Evolutionary conservation across 2,888 invertebrate genomes (phyloP).

Genomic region (Psylliodes chrysocephalus): DNA sequence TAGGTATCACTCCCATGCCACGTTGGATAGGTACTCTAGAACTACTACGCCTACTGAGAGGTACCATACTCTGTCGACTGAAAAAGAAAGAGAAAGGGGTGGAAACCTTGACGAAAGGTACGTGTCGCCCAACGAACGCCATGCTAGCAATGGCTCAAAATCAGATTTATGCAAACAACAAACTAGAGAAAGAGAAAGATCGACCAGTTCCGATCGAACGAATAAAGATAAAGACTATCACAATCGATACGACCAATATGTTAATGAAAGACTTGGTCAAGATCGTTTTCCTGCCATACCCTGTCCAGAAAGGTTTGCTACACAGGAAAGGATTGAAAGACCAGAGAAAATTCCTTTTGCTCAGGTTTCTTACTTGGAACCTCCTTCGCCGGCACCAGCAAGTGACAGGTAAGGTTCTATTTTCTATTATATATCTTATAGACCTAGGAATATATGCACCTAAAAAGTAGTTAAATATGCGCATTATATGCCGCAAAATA

Average conservation of each 20-base stretch:
- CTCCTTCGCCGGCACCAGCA: slow-evolving; percentile 69
- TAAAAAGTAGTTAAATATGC: neutral
- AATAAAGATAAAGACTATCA: slow-evolving; percentile 48
- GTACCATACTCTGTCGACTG: slow-evolving; percentile 62
- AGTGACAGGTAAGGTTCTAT: slow-evolving; percentile 65
- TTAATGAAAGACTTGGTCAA: slow-evolving; percentile 44
- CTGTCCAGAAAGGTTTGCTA: slow-evolving; percentile 62
- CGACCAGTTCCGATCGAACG: slow-evolving; percentile 52
- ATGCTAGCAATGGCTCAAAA: slow-evolving; percentile 50
- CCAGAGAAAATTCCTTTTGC: slow-evolving; percentile 53
- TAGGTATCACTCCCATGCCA: slow-evolving; percentile 56
- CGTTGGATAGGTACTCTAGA: slow-evolving; percentile 56
- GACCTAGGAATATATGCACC: too few relatives aligned
- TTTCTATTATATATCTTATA: neutral
- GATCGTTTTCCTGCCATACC: slow-evolving; percentile 58
- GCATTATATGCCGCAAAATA: too few relatives aligned
- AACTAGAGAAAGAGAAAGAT: slow-evolving; percentile 46
- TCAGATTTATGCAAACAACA: slow-evolving; percentile 47
- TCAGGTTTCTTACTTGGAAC: slow-evolving; percentile 65
- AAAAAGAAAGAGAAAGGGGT: slow-evolving; percentile 58
- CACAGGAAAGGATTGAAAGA: slow-evolving; percentile 52
- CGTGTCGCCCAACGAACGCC: slow-evolving; percentile 56
- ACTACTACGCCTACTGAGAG: slow-evolving; percentile 60
- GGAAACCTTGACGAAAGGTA: slow-evolving; percentile 61
- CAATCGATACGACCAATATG: slow-evolving; percentile 47